Evolutionary conservation across 2,888 invertebrate genomes (phyloP), one percentile per base, ranked within the genome.

Genomic region (Harpalus rufipes): DNA sequence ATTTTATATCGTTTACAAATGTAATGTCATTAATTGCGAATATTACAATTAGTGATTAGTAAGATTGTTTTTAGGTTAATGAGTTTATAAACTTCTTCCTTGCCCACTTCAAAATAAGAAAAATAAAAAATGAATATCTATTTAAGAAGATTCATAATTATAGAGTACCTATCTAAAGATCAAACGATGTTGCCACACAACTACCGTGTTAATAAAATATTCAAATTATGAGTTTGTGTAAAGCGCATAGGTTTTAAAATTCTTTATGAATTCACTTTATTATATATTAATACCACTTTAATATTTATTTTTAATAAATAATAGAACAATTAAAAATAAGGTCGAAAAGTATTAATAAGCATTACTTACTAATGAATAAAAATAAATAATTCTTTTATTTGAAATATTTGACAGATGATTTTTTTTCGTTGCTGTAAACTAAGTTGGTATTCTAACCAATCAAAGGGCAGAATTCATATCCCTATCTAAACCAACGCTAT

Each of bases 131-230:
- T 63, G 16, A 25, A 7, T 25, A 63, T 63, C 12, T 3, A 63
- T 63, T 63, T 63, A 12, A 7, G 18, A 63, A 63, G 63, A 21
- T 25, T 63, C 25, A 63, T 63, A 63, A 63, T 63, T 63, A 25
- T 18, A 63, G 63, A 21, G 16, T n/a, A n/a, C n/a, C n/a, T n/a
- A n/a, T 63, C 63, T 63, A 16, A 56, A 16, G 5, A 18, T 59
- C 16, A 18, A 18, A 59, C 16, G 59, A 14, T 14, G 63, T 8
- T 25, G 63, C 59, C 1, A 61, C 7, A 18, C 18, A 25, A 25
- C 21, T 63, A 18, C 18, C 8, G 5, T 21, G 12, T 21, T 21
- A 7, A 63, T 63, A 63, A 63, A 63, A 63, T 63, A 21, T 63
- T 63, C 12, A 63, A 25, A 12, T 63, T 63, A 3, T 21, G 21